Percentiles rank a stretch among this genome's conserved stretches.
These are phyloP conservation scores for Hemicentrotus pulcherrimus DNA, from an alignment of 35 echinoderm and acorn worm genomes.

Conservation along the genomic window DNA sequence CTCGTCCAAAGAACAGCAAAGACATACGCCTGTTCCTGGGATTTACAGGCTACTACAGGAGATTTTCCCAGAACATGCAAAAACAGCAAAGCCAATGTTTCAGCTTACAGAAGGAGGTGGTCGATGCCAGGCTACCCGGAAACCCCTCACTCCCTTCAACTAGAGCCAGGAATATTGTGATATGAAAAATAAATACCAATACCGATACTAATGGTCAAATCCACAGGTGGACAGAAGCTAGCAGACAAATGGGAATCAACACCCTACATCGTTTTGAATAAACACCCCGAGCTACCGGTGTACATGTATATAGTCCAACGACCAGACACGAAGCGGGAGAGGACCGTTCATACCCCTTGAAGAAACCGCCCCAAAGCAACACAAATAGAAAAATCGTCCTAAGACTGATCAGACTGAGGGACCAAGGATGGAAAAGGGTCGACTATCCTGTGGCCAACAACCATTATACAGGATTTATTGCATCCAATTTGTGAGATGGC, in stretches of 20 bases:
- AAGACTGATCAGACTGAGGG: too few relatives aligned
- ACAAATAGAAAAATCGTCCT: too few relatives aligned
- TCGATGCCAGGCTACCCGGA: background rate
- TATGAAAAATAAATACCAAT: too few relatives aligned
- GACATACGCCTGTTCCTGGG: background rate
- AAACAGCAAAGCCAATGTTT: background rate
- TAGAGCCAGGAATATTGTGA: background rate
- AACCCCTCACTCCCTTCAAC: background rate
- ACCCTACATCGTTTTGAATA: slow-evolving; percentile 28
- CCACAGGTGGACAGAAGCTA: slow-evolving; percentile 36
- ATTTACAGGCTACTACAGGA: background rate
- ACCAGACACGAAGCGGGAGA: background rate
- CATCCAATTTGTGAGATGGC: too few relatives aligned
- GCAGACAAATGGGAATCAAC: slow-evolving; percentile 42
- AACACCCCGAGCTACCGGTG: slow-evolving; percentile 24
- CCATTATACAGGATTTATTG: too few relatives aligned
- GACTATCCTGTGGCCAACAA: too few relatives aligned
- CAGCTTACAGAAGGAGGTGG: background rate
- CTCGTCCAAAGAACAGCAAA: background rate
- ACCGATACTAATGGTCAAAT: too few relatives aligned
- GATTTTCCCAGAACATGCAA: background rate
- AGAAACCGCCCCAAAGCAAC: background rate
- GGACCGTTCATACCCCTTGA: background rate
- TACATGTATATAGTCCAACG: background rate
- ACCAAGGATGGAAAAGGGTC: too few relatives aligned